Percentiles rank a stretch among this genome's conserved stretches.
Conservation (phyloP, 2,797 vertebrate genomes). For the Amazona ochrocephala region DNA sequence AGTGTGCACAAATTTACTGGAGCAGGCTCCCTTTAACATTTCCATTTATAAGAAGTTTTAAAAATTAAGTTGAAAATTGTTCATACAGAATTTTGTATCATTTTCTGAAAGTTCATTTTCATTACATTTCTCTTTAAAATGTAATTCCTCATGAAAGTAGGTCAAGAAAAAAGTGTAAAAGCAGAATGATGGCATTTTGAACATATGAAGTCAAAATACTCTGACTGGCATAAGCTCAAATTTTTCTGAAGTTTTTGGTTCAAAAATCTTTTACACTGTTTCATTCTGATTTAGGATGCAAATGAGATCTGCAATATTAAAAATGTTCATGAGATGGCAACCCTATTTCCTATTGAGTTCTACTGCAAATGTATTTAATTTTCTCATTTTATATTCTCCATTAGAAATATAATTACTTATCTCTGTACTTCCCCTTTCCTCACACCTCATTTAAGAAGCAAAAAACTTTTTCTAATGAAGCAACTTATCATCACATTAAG, state of each 20-base stretch:
- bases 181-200: neutral
- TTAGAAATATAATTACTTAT: conserved; percentile 14
- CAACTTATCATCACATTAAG: conserved; percentile 37
- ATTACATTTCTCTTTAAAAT: neutral
- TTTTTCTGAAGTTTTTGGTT: neutral
- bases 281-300: neutral
- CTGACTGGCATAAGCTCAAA: neutral
- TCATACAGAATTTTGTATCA: neutral
- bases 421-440: neutral
- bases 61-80: neutral
- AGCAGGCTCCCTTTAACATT: neutral
- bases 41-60: neutral
- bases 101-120: neutral
- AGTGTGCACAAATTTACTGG: neutral
- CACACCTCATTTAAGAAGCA: conserved; percentile 20
- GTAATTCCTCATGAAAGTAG: neutral
- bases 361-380: neutral
- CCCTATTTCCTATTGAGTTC: neutral
- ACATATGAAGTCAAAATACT: neutral
- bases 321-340: neutral
- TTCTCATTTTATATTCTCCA: neutral
- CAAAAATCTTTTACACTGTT: neutral
- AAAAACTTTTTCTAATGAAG: conserved; percentile 17
- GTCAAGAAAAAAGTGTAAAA: neutral
- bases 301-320: neutral